A percentile compares a stretch with the other conserved stretches of the same genome.
phyloP scores from a whole-genome alignment of 2,888 invertebrate species.

The Drosophila falleni region DNA sequence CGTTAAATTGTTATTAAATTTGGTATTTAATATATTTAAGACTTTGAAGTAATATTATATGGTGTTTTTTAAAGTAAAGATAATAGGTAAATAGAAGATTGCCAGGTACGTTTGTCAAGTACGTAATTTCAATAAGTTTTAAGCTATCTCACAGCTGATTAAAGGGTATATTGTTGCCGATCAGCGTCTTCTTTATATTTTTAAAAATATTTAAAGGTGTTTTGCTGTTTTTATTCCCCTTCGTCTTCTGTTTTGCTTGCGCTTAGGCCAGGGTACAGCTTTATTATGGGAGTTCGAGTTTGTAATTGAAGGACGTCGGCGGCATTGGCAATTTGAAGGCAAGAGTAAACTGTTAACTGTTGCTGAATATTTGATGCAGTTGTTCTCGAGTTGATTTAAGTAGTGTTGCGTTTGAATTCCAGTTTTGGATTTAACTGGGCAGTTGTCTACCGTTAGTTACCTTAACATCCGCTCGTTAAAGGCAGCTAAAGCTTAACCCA shows the following conservation, averaged over 20 bases:
- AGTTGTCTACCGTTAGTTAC: conserved; percentile 25
- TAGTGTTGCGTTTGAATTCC: conserved; percentile 5
- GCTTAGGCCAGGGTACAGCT: conserved; percentile 59
- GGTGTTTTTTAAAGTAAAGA: too few species aligned
- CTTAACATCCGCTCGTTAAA: conserved; percentile 19
- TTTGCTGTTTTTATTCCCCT: conserved; percentile 19
- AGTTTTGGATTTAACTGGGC: conserved; percentile 32
- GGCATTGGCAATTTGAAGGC: conserved; percentile 60
- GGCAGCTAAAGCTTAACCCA: conserved; percentile 26
- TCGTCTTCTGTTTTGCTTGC: background rate
- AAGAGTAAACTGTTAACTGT: conserved; percentile 32
- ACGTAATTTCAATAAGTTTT: too few species aligned
- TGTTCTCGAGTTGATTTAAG: conserved; percentile 31
- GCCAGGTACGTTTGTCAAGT: too few species aligned
- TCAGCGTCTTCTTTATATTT: background rate
- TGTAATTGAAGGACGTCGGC: conserved; percentile 70
- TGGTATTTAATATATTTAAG: too few species aligned
- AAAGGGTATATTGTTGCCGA: background rate
- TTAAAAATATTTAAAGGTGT: conserved; percentile 42
- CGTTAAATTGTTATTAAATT: background rate
- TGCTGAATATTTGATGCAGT: conserved; percentile 32
- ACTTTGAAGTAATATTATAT: too few species aligned
- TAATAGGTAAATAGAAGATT: too few species aligned
- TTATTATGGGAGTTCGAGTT: conserved; percentile 52
- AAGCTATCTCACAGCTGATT: background rate